These are phyloP conservation scores for Kradibia gibbosae DNA, from an alignment of 1,140 invertebrate species.

Conservation along the genomic window DNA sequence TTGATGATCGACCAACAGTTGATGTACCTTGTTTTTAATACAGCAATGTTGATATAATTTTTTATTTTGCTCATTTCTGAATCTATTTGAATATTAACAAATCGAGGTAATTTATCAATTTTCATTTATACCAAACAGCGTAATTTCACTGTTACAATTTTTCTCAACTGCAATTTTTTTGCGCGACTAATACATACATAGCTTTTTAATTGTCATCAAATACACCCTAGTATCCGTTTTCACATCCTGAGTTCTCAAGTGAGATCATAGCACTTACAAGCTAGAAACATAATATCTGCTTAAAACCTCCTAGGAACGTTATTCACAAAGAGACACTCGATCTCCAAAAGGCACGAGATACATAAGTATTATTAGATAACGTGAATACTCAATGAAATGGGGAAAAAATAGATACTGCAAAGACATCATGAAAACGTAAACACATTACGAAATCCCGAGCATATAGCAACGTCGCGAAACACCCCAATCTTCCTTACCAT, in stretches of 20 bases:
- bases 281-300: not conserved
- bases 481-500: constrained; percentile 11
- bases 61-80: no score
- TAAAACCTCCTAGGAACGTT: not conserved
- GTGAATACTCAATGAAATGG: not conserved
- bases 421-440: constrained; percentile 38
- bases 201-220: no score
- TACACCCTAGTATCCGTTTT: not conserved
- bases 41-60: no score
- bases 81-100: no score
- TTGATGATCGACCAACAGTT: no score
- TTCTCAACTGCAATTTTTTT: no score
- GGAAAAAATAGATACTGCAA: not conserved
- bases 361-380: not conserved
- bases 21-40: no score
- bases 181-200: no score
- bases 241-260: no score
- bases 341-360: not conserved
- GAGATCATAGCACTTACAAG: not conserved
- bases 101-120: no score
- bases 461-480: constrained; percentile 11
- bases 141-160: no score
- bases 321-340: not conserved
- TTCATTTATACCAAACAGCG: no score
- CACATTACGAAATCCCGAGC: constrained; percentile 44